Conservation (phyloP, 2,888 invertebrate species). For the Ichneumoninae sp. region DNA sequence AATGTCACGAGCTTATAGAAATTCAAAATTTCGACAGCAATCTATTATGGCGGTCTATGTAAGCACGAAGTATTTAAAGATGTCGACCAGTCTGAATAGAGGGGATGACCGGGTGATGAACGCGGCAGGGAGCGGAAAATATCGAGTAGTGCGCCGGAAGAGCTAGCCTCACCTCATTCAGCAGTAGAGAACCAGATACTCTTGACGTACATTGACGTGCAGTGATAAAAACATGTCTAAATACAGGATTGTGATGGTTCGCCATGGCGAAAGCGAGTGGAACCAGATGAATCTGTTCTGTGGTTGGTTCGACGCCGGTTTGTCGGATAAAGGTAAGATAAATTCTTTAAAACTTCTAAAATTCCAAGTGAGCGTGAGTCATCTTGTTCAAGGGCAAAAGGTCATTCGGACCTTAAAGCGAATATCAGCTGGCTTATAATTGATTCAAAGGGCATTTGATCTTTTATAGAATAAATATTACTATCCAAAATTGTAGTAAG, state of each 20-base stretch:
- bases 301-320: constrained; percentile 88
- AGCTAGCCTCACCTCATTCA: constrained; percentile 11
- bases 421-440: constrained; percentile 9
- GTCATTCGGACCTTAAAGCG: constrained; percentile 65
- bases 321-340: constrained; percentile 86
- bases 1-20: background rate
- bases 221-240: constrained; percentile 81
- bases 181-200: constrained; percentile 17
- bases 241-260: constrained; percentile 87
- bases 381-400: constrained; percentile 78
- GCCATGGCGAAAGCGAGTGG: constrained; percentile 89
- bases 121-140: background rate
- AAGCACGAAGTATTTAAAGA: background rate
- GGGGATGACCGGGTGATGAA: background rate
- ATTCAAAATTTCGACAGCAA: background rate
- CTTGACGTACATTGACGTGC: constrained; percentile 26
- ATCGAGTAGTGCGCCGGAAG: background rate
- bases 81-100: background rate
- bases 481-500: background rate
- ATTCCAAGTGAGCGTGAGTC: constrained; percentile 11
- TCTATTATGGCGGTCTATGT: background rate
- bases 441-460: background rate
- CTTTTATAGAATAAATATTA: background rate
- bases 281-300: constrained; percentile 88
- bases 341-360: background rate